These are phyloP conservation scores for Piprites chloris DNA, from an alignment of 2,113 vertebrate species.

Conservation along the genomic window DNA sequence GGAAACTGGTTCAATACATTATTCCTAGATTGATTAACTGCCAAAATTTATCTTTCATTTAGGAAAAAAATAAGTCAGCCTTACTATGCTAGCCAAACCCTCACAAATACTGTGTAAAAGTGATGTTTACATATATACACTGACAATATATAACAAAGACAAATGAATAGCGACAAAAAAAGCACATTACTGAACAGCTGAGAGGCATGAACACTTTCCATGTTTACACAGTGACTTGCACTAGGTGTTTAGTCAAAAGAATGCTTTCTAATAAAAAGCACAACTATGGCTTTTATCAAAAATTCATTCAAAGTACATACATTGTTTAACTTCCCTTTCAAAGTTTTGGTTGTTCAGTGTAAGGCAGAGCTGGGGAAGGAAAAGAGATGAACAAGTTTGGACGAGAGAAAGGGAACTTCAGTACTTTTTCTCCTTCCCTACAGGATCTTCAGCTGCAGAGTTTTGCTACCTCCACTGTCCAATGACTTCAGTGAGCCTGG, in stretches of 20 bases:
- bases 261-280: background rate
- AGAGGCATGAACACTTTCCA: background rate
- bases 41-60: background rate
- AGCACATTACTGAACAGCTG: background rate
- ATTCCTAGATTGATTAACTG: constrained; percentile 16
- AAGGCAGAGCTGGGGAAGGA: background rate
- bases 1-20: background rate
- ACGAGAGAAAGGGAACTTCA: background rate
- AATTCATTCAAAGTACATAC: background rate
- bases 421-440: background rate
- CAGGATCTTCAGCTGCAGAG: background rate
- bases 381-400: background rate
- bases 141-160: background rate
- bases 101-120: background rate
- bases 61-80: background rate
- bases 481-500: background rate
- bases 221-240: background rate
- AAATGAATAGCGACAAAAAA: background rate
- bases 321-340: background rate
- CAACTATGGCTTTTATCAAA: background rate
- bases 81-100: background rate
- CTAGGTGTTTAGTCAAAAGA: background rate
- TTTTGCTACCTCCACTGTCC: background rate
- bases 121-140: background rate
- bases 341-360: background rate